phyloP scores from a whole-genome alignment of 2,888 invertebrate species.

The Acanthoscelides obtectus region DNA sequence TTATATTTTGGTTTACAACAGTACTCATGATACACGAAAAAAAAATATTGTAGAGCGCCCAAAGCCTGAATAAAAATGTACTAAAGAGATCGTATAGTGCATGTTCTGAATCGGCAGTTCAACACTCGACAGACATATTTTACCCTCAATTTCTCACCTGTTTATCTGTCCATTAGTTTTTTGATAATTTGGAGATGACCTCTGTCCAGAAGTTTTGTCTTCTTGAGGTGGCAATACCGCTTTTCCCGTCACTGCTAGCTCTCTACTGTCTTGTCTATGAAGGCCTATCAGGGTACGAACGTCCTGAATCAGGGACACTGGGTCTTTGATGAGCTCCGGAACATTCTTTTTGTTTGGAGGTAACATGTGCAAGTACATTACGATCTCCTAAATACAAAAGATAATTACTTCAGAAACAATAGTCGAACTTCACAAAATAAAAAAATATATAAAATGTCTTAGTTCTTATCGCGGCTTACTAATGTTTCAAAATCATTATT shows the following conservation, averaged over 20 bases:
- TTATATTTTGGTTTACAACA: no score
- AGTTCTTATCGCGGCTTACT: no score
- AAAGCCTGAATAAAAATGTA: no score
- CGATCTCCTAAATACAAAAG: conserved; percentile 61
- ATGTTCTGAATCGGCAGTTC: no score
- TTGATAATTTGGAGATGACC: neutral
- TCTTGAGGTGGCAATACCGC: conserved; percentile 58
- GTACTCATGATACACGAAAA: no score
- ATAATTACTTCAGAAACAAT: no score
- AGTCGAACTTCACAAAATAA: no score
- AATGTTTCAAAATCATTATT: no score
- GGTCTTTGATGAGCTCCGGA: conserved; percentile 84
- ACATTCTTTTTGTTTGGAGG: conserved; percentile 88
- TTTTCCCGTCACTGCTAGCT: conserved; percentile 77
- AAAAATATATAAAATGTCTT: no score
- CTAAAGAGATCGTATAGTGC: no score
- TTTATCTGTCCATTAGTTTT: neutral
- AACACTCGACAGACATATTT: no score
- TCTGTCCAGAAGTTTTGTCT: neutral
- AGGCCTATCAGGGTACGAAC: conserved; percentile 83
- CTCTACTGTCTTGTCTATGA: conserved; percentile 81
- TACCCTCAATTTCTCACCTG: neutral
- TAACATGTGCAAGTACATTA: conserved; percentile 85
- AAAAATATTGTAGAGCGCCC: no score
- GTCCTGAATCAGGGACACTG: conserved; percentile 84